A percentile compares a stretch with the other conserved stretches of the same genome.
Conservation (phyloP, 2,113 vertebrate species). For the Centropus unirufus region DNA sequence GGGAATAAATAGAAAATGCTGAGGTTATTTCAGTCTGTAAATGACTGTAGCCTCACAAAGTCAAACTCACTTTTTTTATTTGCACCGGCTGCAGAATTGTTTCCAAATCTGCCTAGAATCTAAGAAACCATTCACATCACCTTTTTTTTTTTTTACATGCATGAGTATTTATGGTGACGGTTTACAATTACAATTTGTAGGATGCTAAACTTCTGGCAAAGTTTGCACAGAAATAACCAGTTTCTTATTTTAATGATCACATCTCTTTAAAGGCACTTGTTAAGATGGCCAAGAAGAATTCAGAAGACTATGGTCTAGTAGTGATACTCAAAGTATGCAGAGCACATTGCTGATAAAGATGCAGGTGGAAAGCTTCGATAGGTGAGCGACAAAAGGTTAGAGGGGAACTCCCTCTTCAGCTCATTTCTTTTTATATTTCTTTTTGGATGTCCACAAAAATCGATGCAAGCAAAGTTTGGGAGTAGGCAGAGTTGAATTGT, state of each 20-base stretch:
- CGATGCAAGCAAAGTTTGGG: background rate
- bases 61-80: background rate
- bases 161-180: conserved; percentile 31
- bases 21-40: background rate
- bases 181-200: background rate
- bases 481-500: background rate
- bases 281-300: background rate
- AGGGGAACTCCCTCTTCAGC: background rate
- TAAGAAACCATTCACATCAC: conserved; percentile 16
- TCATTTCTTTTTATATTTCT: background rate
- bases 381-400: background rate
- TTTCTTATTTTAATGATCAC: background rate
- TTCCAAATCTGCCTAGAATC: background rate
- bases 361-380: background rate
- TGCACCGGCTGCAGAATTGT: background rate
- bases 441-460: background rate
- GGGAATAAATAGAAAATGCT: background rate
- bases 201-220: conserved; percentile 21
- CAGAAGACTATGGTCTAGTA: background rate
- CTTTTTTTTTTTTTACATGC: background rate
- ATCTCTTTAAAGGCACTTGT: background rate
- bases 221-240: background rate
- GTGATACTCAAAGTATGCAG: background rate
- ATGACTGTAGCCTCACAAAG: background rate
- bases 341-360: background rate